Evolutionary conservation across 2,797 vertebrate species (phyloP).

Genomic region (Rachycentron canadum): DNA sequence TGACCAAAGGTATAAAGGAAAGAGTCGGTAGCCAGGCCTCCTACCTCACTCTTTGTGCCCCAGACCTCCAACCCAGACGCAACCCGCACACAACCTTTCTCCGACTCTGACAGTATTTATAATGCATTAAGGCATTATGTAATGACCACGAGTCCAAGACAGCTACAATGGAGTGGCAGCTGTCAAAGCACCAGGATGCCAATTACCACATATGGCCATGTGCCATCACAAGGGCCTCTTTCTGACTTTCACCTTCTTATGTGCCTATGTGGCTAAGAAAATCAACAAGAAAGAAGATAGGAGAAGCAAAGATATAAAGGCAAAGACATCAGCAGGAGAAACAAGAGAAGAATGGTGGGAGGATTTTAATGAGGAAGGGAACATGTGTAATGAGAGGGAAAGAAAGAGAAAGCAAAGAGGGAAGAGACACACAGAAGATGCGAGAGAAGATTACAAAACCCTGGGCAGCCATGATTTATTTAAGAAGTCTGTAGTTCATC

Average conservation of each 20-base stretch:
- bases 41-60: conserved; percentile 23
- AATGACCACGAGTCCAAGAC: conserved; percentile 73
- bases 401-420: conserved; percentile 35
- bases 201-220: conserved; percentile 75
- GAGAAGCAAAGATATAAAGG: conserved; percentile 37
- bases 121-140: conserved; percentile 73
- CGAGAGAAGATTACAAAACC: conserved; percentile 38
- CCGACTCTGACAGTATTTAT: conserved; percentile 53
- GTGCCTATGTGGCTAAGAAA: conserved; percentile 30
- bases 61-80: conserved; percentile 40
- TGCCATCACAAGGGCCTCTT: conserved; percentile 53
- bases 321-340: conserved; percentile 49
- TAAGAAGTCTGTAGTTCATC: conserved; percentile 50
- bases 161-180: conserved; percentile 72
- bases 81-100: conserved; percentile 55
- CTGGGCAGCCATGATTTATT: conserved; percentile 57
- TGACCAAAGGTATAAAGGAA: conserved; percentile 22
- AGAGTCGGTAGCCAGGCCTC: neutral
- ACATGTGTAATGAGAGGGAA: conserved; percentile 43
- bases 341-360: conserved; percentile 37
- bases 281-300: conserved; percentile 15
- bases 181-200: conserved; percentile 75
- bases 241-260: conserved; percentile 65
- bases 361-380: conserved; percentile 56
- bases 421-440: conserved; percentile 28